These are phyloP conservation scores for Sebastes taczanowskii DNA, from an alignment of 2,797 vertebrate genomes.

Conservation along the genomic window DNA sequence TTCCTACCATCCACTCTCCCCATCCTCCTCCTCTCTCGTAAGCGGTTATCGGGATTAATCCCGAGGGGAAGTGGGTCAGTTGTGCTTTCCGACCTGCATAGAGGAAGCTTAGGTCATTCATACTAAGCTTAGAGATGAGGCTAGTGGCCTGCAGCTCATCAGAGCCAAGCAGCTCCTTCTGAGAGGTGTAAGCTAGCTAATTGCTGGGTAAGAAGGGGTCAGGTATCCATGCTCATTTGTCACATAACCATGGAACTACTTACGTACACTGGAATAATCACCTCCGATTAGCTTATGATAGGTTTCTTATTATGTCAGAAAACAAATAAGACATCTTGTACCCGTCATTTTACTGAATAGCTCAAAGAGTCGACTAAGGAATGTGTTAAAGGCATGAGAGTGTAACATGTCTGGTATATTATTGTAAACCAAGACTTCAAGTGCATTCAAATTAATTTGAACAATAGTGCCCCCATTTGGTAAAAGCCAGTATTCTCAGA, in stretches of 20 bases:
- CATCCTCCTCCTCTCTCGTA: not conserved
- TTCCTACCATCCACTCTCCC: not conserved
- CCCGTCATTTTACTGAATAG: not conserved
- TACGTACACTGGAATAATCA: not conserved
- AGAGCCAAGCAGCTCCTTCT: not conserved
- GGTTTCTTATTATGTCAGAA: not conserved
- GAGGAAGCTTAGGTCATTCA: constrained; percentile 36
- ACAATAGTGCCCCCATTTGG: constrained; percentile 65
- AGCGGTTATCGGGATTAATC: constrained; percentile 46
- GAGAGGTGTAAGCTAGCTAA: constrained; percentile 24
- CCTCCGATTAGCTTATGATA: not conserved
- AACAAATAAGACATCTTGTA: not conserved
- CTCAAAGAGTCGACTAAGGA: not conserved
- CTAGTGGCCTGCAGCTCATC: not conserved
- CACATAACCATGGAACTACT: not conserved
- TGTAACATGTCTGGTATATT: not conserved
- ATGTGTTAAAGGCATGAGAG: not conserved
- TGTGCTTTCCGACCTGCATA: constrained; percentile 33
- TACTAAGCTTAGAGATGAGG: constrained; percentile 20
- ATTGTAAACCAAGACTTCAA: not conserved
- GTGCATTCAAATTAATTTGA: constrained; percentile 14
- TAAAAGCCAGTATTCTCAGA: constrained; percentile 5
- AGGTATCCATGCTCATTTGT: constrained; percentile 20
- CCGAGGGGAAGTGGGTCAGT: constrained; percentile 55
- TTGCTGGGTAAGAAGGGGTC: constrained; percentile 19